Percentiles rank a stretch among this genome's conserved stretches.
These are phyloP conservation scores for Trachemys scripta DNA, from an alignment of 2,113 vertebrate species.

Conservation along the genomic window DNA sequence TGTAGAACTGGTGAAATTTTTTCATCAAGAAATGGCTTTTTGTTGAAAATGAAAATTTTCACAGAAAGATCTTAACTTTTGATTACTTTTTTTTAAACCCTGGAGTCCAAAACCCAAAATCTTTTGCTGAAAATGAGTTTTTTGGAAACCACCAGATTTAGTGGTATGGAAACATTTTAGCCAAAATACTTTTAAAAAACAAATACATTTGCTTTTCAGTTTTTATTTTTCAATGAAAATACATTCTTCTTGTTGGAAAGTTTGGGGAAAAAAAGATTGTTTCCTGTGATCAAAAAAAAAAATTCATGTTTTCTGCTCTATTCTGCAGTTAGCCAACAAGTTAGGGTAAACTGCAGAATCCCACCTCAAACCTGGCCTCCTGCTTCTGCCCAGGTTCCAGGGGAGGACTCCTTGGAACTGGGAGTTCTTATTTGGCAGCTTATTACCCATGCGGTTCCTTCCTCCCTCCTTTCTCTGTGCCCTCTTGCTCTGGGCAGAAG, in stretches of 20 bases:
- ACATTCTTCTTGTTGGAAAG: not conserved
- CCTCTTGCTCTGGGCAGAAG: not conserved
- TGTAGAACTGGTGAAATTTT: slow-evolving; percentile 2
- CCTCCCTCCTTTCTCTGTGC: not conserved
- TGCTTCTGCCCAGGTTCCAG: not conserved
- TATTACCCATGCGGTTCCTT: rapidly evolving
- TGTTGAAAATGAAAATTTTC: not conserved
- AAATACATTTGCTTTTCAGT: not conserved
- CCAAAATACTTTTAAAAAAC: not conserved
- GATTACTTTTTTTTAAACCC: not conserved
- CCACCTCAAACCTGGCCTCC: not conserved
- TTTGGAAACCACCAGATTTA: not conserved
- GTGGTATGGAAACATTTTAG: not conserved
- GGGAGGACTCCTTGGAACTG: not conserved
- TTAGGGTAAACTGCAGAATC: not conserved
- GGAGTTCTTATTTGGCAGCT: not conserved
- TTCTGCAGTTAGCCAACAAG: not conserved
- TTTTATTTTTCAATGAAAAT: slow-evolving; percentile 30
- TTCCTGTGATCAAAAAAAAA: not conserved
- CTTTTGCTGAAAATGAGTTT: rapidly evolving
- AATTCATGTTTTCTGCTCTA: not conserved
- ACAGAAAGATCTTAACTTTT: not conserved
- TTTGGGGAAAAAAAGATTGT: not conserved
- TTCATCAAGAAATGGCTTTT: slow-evolving; percentile 9
- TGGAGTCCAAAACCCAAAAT: not conserved